Base-by-base conservation (phyloP, 64 coral and sea anemone species). In the Dendronephthya gigantea region DNA sequence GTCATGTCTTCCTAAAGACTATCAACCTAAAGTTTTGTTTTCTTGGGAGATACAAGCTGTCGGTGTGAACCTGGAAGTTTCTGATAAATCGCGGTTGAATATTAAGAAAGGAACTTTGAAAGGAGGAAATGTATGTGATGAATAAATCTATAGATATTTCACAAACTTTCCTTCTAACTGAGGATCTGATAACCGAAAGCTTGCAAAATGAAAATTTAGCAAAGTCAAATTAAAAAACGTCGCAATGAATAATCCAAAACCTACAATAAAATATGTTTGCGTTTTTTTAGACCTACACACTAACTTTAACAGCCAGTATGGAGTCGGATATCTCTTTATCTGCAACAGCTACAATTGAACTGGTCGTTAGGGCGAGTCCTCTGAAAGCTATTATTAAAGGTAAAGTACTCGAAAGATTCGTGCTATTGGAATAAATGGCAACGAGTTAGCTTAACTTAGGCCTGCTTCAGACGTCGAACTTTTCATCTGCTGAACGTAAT, bases 1-100 rank as follows among this genome's bases (percentile, higher is more conserved):
- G 0, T 83, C 88, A 12, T 90, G 92, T 76, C 88, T 93, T 51
- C 83, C 50, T 34, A 19, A 68, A 31, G 45, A 62, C 23, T 84
- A 87, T 39, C 32, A 35, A 12, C 50, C 74, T 35, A 84, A 28
- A 11, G 92, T 93, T 65, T 0, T 84, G 37, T 90, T 90, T 49
- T 37, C 68, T 22, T 93, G 92, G 92, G 88, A 90, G 41, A 90
- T 93, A 37, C 76, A 84, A 28, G 84, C 88, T 4, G 88, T 90
- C 52, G 88, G 88, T 40, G 28, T 93, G 31, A 65, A 90, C 27
- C 65, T 93, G 32, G 84, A 58, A 31, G 81, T 89, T 40, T 84
- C 43, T 14, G 76, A 93, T 81, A 82, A 87, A 75, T 43, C 92
- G 3, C 48, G 81, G 25, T 35, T 93, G 15, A 28, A 10, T 4